Evolutionary conservation across 2,888 invertebrate genomes (phyloP).

Genomic region (Heliconius cydno): DNA sequence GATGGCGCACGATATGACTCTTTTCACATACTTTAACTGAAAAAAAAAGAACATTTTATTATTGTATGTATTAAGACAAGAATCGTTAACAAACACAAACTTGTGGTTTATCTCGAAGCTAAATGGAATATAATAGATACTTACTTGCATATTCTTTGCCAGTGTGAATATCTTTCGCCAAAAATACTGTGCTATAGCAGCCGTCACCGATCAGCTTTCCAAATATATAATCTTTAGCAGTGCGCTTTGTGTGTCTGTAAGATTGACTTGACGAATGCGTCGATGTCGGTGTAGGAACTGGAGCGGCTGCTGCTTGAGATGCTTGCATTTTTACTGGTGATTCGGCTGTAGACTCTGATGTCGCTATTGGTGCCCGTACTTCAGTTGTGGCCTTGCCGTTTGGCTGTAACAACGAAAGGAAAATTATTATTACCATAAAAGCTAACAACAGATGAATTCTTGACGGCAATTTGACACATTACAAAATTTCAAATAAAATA

Average conservation of each 20-base stretch:
- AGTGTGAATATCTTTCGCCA: slow-evolving; percentile 95
- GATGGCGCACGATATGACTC: slow-evolving; percentile 94
- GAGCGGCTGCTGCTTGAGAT: slow-evolving; percentile 73
- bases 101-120: not conserved
- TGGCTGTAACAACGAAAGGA: slow-evolving; percentile 68
- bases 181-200: slow-evolving; percentile 97
- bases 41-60: slow-evolving; percentile 60
- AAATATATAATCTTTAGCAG: slow-evolving; percentile 96
- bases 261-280: slow-evolving; percentile 74
- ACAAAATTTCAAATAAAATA: not conserved
- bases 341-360: slow-evolving; percentile 79
- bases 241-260: slow-evolving; percentile 84
- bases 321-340: slow-evolving; percentile 81
- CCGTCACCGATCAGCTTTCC: slow-evolving; percentile 98
- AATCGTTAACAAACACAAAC: not conserved
- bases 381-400: slow-evolving; percentile 74
- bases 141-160: slow-evolving; percentile 97
- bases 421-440: not conserved
- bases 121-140: slow-evolving; percentile 62
- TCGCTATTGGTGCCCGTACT: slow-evolving; percentile 80
- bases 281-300: slow-evolving; percentile 70
- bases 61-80: not conserved
- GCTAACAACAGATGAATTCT: not conserved
- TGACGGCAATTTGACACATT: not conserved
- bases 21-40: slow-evolving; percentile 99